Evolutionary conservation across 2,797 vertebrate species (phyloP).

Genomic region (Myotis daubentonii): DNA sequence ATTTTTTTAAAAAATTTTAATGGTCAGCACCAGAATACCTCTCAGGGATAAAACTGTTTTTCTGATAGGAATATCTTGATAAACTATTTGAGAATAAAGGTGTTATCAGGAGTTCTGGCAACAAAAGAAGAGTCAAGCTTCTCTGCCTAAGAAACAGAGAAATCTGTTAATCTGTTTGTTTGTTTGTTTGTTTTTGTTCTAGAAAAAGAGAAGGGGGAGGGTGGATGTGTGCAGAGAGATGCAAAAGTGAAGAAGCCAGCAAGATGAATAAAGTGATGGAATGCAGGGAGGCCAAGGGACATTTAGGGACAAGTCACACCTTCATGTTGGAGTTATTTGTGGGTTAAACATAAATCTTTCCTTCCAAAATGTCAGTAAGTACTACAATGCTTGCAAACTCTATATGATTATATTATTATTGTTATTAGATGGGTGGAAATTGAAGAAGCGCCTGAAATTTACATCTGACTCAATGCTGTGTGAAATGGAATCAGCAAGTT

Average conservation of each 20-base stretch:
- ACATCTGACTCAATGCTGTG: background rate
- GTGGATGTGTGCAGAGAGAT: background rate
- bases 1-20: background rate
- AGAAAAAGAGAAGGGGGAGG: background rate
- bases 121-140: background rate
- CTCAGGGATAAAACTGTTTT: background rate
- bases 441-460: background rate
- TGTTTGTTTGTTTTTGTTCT: background rate
- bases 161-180: background rate
- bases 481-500: background rate
- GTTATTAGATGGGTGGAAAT: background rate
- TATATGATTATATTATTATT: background rate
- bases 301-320: background rate
- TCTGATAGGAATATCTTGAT: background rate
- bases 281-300: background rate
- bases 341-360: background rate
- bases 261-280: no score
- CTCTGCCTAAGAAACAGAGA: background rate
- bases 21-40: background rate
- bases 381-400: background rate
- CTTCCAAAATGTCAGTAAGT: background rate
- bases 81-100: background rate
- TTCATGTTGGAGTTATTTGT: background rate
- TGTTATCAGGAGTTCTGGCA: background rate
- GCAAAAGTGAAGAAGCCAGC: background rate